A percentile compares a stretch with the other conserved stretches of the same genome.
These are phyloP conservation scores for Romanomermis culicivorax DNA, from an alignment of 2,888 invertebrate species.

Conservation along the genomic window DNA sequence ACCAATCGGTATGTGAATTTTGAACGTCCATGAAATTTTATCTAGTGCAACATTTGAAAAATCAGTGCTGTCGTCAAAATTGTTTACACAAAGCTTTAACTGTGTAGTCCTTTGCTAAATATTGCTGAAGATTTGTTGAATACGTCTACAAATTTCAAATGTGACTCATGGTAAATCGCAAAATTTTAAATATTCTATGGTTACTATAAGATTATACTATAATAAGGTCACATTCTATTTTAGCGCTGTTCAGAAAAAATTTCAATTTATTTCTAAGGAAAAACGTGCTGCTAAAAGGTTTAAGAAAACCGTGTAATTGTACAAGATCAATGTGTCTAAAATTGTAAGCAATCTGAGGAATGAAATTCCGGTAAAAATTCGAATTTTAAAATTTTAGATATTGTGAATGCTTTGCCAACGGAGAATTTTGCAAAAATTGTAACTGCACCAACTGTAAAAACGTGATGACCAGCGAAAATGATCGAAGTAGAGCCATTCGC, in stretches of 20 bases:
- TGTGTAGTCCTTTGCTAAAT: too few relatives aligned
- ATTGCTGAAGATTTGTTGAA: too few relatives aligned
- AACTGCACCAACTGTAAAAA: conserved; percentile 94
- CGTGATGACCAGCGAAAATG: conserved; percentile 80
- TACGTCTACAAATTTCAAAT: not conserved
- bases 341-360: conserved; percentile 43
- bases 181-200: too few relatives aligned
- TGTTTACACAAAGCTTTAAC: too few relatives aligned
- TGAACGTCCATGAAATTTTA: too few relatives aligned
- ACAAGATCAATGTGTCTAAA: conserved; percentile 95
- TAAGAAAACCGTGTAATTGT: conserved; percentile 78
- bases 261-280: not conserved
- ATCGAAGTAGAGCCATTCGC: conserved; percentile 64
- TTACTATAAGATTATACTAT: too few relatives aligned
- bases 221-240: too few relatives aligned
- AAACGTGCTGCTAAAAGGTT: not conserved
- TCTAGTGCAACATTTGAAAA: too few relatives aligned
- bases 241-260: not conserved
- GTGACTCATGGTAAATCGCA: too few relatives aligned
- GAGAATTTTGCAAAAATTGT: conserved; percentile 89
- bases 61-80: too few relatives aligned
- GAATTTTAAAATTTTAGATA: conserved; percentile 37
- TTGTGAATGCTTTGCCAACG: conserved; percentile 98
- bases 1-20: too few relatives aligned
- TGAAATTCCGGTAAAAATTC: not conserved